Evolutionary conservation across 1,140 invertebrate species (phyloP).

Genomic region (Drosophila parvula): DNA sequence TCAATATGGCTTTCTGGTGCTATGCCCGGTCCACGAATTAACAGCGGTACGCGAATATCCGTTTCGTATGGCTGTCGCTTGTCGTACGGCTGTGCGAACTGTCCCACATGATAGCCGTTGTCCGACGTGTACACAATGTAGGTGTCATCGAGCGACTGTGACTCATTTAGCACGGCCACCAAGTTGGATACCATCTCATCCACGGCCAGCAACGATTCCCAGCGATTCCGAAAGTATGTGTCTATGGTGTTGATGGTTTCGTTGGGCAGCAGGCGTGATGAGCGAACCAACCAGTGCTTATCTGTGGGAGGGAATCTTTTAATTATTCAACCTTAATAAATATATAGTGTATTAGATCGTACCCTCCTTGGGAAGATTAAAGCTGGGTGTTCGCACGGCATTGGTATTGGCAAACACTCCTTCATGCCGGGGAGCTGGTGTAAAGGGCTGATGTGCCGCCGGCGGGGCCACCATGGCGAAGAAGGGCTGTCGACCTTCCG

Average conservation of each 20-base stretch:
- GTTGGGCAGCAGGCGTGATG: conserved; percentile 87
- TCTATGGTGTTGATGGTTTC: conserved; percentile 87
- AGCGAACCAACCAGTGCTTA: conserved; percentile 92
- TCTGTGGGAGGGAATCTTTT: conserved; percentile 82
- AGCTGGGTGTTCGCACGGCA: conserved; percentile 89
- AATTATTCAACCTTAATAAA: conserved; percentile 5
- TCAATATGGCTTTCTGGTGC: conserved; percentile 83
- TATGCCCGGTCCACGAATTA: conserved; percentile 91
- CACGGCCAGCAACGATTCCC: conserved; percentile 92
- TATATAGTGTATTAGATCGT: neutral
- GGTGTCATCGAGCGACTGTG: conserved; percentile 88
- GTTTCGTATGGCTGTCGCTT: conserved; percentile 95
- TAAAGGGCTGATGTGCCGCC: conserved; percentile 93
- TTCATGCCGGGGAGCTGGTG: conserved; percentile 89
- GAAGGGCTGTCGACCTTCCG: conserved; percentile 86
- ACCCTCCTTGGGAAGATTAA: conserved; percentile 86
- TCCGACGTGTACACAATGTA: conserved; percentile 94
- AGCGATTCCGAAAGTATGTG: conserved; percentile 88
- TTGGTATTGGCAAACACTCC: conserved; percentile 86
- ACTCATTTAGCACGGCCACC: conserved; percentile 85
- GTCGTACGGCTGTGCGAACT: conserved; percentile 93
- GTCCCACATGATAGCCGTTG: conserved; percentile 95
- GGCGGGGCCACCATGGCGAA: conserved; percentile 94
- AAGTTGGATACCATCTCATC: conserved; percentile 92
- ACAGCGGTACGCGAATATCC: conserved; percentile 92